These are phyloP conservation scores for Coenonympha arcania DNA, from an alignment of 2,888 invertebrate species.

Conservation along the genomic window DNA sequence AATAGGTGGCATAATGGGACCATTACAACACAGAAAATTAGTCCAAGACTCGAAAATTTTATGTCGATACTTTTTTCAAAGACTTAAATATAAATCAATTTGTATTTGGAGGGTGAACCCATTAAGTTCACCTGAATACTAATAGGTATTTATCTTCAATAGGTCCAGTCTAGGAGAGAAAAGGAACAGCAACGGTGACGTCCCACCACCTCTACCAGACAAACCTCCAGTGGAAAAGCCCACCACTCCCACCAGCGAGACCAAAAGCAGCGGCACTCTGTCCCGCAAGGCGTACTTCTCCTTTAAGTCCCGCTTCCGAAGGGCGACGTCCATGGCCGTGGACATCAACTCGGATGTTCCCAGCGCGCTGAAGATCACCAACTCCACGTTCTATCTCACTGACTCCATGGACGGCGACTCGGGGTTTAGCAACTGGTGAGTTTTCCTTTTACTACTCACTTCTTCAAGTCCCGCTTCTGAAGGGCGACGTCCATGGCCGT, in stretches of 20 bases:
- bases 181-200: constrained; percentile 50
- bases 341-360: constrained; percentile 48
- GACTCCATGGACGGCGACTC: constrained; percentile 79
- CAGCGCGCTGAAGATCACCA: constrained; percentile 40
- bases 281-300: constrained; percentile 70
- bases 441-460: too few species aligned
- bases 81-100: neutral
- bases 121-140: too few species aligned
- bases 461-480: constrained; percentile 77
- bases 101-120: too few species aligned
- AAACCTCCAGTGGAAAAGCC: constrained; percentile 53
- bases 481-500: constrained; percentile 75
- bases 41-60: too few species aligned
- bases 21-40: too few species aligned
- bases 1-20: too few species aligned
- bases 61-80: too few species aligned
- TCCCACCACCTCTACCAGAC: constrained; percentile 40
- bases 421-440: constrained; percentile 73
- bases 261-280: constrained; percentile 56
- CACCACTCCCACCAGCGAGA: constrained; percentile 52
- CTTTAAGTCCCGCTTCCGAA: constrained; percentile 77
- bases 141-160: neutral
- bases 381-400: constrained; percentile 75
- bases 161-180: constrained; percentile 22
- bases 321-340: constrained; percentile 74